A percentile compares a stretch with the other conserved stretches of the same genome.
Evolutionary conservation across 1,140 invertebrate species (phyloP).

Genomic region (Hylaeus volcanicus): DNA sequence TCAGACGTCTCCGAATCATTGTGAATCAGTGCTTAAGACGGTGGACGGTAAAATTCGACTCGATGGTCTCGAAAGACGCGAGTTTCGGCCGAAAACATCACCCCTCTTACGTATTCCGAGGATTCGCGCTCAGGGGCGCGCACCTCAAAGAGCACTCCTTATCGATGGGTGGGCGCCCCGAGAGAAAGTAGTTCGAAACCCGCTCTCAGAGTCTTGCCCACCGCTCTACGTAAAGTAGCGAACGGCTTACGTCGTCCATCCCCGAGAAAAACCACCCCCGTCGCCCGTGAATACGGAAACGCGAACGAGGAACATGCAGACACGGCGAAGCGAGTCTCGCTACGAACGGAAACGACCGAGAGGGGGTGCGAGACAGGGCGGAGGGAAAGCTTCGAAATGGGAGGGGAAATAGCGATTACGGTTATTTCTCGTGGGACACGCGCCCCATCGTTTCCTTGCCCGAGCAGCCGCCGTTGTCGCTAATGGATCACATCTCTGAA

Average conservation of each 20-base stretch:
- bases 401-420: constrained; percentile 68
- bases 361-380: constrained; percentile 11
- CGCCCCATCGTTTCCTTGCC: constrained; percentile 34
- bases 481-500: constrained; percentile 74
- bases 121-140: neutral
- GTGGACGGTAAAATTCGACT: neutral
- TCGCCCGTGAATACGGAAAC: constrained; percentile 15
- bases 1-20: too few relatives aligned
- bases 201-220: constrained; percentile 13
- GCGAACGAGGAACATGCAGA: neutral
- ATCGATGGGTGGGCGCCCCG: neutral
- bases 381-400: constrained; percentile 21
- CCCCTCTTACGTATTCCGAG: constrained; percentile 4
- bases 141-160: neutral
- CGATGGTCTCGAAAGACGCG: neutral
- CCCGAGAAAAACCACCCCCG: neutral
- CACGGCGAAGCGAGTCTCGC: neutral
- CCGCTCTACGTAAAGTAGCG: constrained; percentile 18
- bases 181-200: neutral
- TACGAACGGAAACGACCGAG: neutral
- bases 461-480: constrained; percentile 60
- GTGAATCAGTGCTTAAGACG: neutral
- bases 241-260: constrained; percentile 9
- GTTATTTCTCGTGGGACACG: constrained; percentile 72
- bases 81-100: neutral